Evolutionary conservation across 2,797 vertebrate genomes (phyloP).

Genomic region (Catharus ustulatus): DNA sequence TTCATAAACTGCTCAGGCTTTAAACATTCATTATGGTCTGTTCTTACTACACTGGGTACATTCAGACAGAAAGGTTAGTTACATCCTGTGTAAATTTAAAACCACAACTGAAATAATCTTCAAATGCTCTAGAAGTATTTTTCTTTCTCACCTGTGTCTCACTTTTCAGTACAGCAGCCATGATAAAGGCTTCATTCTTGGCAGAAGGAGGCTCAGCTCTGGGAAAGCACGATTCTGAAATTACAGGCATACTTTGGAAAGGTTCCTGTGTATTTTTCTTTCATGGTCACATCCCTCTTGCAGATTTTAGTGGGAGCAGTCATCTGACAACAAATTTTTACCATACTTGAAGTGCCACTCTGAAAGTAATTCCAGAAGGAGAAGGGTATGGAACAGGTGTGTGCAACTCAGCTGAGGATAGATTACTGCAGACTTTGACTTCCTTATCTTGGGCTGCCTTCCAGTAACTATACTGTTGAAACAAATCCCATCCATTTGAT

Average conservation of each 20-base stretch:
- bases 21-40: conserved; percentile 5
- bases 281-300: background rate
- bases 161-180: background rate
- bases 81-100: background rate
- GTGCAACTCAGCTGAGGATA: background rate
- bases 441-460: background rate
- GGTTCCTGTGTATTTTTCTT: background rate
- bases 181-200: background rate
- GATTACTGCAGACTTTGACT: background rate
- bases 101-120: background rate
- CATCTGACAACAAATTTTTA: conserved; percentile 36
- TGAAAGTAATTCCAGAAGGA: background rate
- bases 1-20: conserved; percentile 34
- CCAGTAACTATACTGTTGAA: background rate
- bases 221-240: background rate
- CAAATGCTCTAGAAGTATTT: background rate
- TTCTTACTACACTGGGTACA: background rate
- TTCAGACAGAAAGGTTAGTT: background rate
- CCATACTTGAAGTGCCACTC: background rate
- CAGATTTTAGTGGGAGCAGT: background rate
- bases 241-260: background rate
- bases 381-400: background rate
- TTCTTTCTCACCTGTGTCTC: background rate
- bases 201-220: background rate
- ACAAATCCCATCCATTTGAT: background rate